phyloP scores from a whole-genome alignment of 2,888 invertebrate genomes.

The Deroplatys truncata region DNA sequence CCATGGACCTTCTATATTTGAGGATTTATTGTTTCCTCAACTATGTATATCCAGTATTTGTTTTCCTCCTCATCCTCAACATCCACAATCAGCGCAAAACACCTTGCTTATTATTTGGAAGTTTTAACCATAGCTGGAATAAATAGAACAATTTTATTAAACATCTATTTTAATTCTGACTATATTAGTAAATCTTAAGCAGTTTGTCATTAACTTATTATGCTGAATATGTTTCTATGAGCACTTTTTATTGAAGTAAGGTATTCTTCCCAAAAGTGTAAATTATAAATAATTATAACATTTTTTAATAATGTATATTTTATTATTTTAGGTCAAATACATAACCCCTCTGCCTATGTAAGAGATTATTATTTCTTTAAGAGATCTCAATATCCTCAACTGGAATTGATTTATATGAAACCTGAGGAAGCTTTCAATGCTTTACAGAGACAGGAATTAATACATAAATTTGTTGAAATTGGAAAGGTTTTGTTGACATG shows the following conservation, averaged over 20 bases:
- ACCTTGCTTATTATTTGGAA: too few species aligned
- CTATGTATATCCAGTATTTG: too few species aligned
- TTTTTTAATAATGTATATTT: neutral
- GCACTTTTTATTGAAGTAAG: neutral
- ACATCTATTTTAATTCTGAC: too few species aligned
- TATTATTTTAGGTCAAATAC: slow-evolving; percentile 77
- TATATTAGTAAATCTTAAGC: too few species aligned
- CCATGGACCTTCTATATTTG: neutral
- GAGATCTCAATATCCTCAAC: slow-evolving; percentile 95
- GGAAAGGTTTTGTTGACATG: slow-evolving; percentile 91
- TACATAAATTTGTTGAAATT: slow-evolving; percentile 93
- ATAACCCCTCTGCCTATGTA: slow-evolving; percentile 92
- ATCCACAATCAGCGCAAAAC: too few species aligned
- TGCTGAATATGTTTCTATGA: too few species aligned
- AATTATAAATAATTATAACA: neutral
- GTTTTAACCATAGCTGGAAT: too few species aligned
- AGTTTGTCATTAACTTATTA: too few species aligned
- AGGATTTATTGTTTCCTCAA: too few species aligned
- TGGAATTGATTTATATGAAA: slow-evolving; percentile 90
- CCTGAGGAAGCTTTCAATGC: slow-evolving; percentile 87
- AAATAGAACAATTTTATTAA: too few species aligned
- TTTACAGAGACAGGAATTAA: slow-evolving; percentile 83
- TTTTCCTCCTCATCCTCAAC: too few species aligned
- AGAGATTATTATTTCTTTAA: slow-evolving; percentile 94
- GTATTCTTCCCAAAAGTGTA: neutral